phyloP scores from a whole-genome alignment of 2,113 vertebrate genomes.

The Tachycineta bicolor region DNA sequence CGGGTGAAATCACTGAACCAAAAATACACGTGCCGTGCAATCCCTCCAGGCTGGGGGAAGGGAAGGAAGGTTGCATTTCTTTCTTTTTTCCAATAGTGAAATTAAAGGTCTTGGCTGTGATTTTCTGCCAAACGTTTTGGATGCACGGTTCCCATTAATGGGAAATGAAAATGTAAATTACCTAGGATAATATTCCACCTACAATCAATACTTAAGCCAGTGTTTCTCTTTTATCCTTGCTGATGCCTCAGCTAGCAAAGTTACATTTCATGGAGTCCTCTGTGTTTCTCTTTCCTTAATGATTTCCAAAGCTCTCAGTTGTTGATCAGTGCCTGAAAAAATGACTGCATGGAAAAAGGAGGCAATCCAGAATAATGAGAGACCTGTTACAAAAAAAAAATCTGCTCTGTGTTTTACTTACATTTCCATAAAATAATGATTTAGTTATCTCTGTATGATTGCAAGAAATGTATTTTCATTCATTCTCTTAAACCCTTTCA shows the following conservation, averaged over 20 bases:
- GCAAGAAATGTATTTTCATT: neutral
- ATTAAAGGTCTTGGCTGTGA: neutral
- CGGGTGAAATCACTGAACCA: conserved; percentile 31
- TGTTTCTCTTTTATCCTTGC: conserved; percentile 9
- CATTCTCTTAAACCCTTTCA: neutral
- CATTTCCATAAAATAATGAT: neutral
- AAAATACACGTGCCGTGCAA: neutral
- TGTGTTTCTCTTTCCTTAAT: conserved; percentile 35
- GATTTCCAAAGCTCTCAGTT: conserved; percentile 39
- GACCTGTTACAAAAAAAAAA: neutral
- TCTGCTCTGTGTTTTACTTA: neutral
- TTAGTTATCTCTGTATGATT: neutral
- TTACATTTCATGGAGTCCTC: conserved; percentile 12
- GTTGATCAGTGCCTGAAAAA: conserved; percentile 42
- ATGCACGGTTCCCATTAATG: conserved; percentile 1
- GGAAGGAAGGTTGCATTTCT: conserved; percentile 6
- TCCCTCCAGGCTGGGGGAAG: neutral
- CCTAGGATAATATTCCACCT: conserved; percentile 29
- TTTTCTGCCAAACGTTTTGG: neutral
- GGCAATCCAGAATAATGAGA: conserved; percentile 10
- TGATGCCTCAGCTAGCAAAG: conserved; percentile 37
- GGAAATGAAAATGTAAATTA: conserved; percentile 48
- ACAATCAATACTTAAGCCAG: conserved; percentile 36
- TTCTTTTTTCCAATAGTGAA: neutral
- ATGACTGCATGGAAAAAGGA: conserved; percentile 39